Conservation (phyloP, 2,113 vertebrate species). For the Tetraodon nigroviridis region DNA sequence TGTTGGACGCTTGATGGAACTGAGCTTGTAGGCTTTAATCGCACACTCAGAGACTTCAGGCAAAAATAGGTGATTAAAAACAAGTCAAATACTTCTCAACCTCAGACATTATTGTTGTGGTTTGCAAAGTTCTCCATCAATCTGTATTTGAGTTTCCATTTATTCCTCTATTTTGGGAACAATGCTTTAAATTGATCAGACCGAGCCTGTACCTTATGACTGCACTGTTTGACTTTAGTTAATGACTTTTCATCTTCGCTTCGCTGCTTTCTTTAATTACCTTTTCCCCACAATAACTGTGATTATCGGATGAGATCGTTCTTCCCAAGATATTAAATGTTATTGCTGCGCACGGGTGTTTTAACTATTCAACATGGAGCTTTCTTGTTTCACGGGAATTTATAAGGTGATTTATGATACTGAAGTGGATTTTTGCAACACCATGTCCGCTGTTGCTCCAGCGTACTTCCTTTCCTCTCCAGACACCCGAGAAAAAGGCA, state of each 20-base stretch:
- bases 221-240: constrained; percentile 11
- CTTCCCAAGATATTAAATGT: constrained; percentile 10
- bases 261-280: constrained; percentile 25
- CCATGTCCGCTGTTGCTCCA: constrained; percentile 12
- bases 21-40: too few relatives aligned
- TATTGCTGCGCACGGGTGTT: background rate
- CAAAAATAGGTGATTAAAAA: too few relatives aligned
- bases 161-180: too few relatives aligned
- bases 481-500: constrained; percentile 24
- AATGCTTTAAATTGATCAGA: background rate
- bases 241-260: constrained; percentile 24
- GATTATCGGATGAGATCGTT: constrained; percentile 16
- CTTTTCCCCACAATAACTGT: constrained; percentile 12
- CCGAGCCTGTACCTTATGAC: constrained; percentile 5
- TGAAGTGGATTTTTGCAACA: constrained; percentile 5
- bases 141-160: too few relatives aligned
- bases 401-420: constrained; percentile 22
- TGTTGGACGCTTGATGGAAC: too few relatives aligned
- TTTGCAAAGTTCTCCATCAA: too few relatives aligned
- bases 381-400: constrained; percentile 23
- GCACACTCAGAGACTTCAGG: too few relatives aligned
- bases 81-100: too few relatives aligned
- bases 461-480: constrained; percentile 1
- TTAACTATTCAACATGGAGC: background rate
- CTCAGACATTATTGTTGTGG: too few relatives aligned